Conservation (phyloP, 2,113 vertebrate genomes). For the Toxotes chatareus region DNA sequence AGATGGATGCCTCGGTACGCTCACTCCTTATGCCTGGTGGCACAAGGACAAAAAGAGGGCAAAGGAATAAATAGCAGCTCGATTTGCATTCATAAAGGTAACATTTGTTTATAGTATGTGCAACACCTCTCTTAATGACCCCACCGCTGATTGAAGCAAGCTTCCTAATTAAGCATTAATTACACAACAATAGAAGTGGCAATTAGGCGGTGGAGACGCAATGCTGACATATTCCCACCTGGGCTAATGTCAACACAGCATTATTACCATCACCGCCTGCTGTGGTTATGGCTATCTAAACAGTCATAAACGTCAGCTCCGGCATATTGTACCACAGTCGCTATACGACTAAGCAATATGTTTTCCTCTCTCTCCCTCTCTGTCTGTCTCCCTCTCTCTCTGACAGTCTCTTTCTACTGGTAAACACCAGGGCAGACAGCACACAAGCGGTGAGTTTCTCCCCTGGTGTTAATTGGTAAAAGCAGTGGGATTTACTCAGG, state of each 20-base stretch:
- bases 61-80: conserved; percentile 10
- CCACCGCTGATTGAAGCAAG: conserved; percentile 67
- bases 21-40: conserved; percentile 29
- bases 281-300: conserved; percentile 71
- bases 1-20: conserved; percentile 53
- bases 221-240: conserved; percentile 81
- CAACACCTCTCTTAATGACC: conserved; percentile 62
- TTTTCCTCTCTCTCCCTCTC: conserved; percentile 29
- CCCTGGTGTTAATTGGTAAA: conserved; percentile 66
- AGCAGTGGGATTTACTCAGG: conserved; percentile 62
- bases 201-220: conserved; percentile 71
- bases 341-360: conserved; percentile 59
- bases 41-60: conserved; percentile 68
- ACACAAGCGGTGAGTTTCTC: conserved; percentile 37
- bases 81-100: conserved; percentile 76
- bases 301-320: conserved; percentile 69
- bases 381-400: conserved; percentile 10
- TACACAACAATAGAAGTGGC: conserved; percentile 79
- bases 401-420: conserved; percentile 29
- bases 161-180: conserved; percentile 81
- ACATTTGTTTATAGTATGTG: conserved; percentile 74
- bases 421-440: conserved; percentile 49
- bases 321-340: conserved; percentile 66
- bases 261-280: conserved; percentile 75
- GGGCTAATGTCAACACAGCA: conserved; percentile 79